Percentiles rank a stretch among this genome's conserved stretches.
These are phyloP conservation scores for Mactra quadrangularis DNA, from an alignment of 1,140 invertebrate species.

Conservation along the genomic window DNA sequence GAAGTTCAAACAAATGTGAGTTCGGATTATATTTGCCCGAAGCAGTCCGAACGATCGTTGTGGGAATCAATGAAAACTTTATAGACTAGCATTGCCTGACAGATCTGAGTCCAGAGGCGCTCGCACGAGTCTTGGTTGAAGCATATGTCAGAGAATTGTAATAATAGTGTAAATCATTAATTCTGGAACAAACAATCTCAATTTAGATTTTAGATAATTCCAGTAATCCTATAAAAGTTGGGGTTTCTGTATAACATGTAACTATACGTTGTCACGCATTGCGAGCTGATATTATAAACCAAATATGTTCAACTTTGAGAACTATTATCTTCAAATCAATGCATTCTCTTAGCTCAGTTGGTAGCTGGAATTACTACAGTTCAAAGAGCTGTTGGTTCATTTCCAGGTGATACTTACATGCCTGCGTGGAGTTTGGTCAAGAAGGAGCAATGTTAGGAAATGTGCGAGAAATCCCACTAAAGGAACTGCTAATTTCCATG, in stretches of 20 bases:
- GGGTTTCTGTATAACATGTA: slow-evolving; percentile 29
- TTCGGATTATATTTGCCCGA: slow-evolving; percentile 17
- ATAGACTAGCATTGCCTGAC: slow-evolving; percentile 30
- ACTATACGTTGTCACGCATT: slow-evolving; percentile 7
- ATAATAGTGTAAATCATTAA: slow-evolving; percentile 35
- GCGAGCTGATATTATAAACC: neutral
- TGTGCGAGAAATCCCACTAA: no score
- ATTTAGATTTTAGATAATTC: slow-evolving; percentile 45
- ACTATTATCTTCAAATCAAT: no score
- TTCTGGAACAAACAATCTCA: slow-evolving; percentile 41
- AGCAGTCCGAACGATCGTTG: slow-evolving; percentile 5
- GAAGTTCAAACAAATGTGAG: slow-evolving; percentile 42
- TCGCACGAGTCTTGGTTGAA: slow-evolving; percentile 23
- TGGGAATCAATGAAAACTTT: slow-evolving; percentile 5
- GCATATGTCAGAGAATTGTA: slow-evolving; percentile 10
- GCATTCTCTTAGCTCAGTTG: no score
- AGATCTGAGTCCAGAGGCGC: neutral
- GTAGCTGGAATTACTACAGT: no score
- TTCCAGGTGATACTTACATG: no score
- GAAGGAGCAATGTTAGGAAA: no score
- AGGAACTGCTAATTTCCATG: no score
- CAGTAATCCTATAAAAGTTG: slow-evolving; percentile 35
- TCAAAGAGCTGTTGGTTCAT: no score
- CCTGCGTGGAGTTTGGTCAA: no score
- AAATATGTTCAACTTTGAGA: neutral